phyloP scores from a whole-genome alignment of 1,140 invertebrate species.

The Atta cephalotes region DNA sequence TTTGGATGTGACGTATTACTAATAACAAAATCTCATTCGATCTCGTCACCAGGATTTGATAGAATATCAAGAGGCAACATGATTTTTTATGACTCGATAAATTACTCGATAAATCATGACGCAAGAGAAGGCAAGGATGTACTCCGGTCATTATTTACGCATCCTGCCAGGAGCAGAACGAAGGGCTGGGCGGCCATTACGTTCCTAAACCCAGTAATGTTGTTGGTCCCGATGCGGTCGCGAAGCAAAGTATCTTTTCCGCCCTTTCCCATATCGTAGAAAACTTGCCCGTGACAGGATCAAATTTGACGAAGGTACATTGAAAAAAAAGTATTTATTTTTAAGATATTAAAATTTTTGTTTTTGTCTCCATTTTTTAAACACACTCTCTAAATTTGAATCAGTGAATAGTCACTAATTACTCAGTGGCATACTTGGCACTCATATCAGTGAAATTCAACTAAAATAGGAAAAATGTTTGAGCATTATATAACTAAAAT shows the following conservation, averaged over 20 bases:
- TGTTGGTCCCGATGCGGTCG: slow-evolving; percentile 41
- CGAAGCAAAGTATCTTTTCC: slow-evolving; percentile 56
- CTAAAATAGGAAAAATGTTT: too few species aligned
- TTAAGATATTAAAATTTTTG: too few species aligned
- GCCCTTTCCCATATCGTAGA: slow-evolving; percentile 56
- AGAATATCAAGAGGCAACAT: slow-evolving; percentile 52
- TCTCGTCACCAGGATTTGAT: not conserved
- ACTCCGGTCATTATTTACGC: slow-evolving; percentile 74
- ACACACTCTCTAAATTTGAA: too few species aligned
- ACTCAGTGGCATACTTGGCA: too few species aligned
- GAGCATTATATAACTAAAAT: too few species aligned
- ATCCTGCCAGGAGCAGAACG: slow-evolving; percentile 71
- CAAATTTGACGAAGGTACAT: slow-evolving; percentile 56
- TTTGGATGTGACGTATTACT: not conserved
- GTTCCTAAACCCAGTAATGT: slow-evolving; percentile 40
- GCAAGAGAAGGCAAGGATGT: slow-evolving; percentile 55
- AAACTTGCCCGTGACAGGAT: slow-evolving; percentile 28
- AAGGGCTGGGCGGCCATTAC: slow-evolving; percentile 53
- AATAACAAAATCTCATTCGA: slow-evolving; percentile 27
- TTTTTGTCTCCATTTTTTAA: too few species aligned
- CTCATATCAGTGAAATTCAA: too few species aligned
- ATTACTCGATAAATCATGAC: slow-evolving; percentile 70
- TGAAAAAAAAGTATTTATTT: too few species aligned
- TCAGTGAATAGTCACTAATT: too few species aligned
- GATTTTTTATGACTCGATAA: slow-evolving; percentile 62